phyloP scores from a whole-genome alignment of 2,888 invertebrate species.

The Ecliptopera silaceata region DNA sequence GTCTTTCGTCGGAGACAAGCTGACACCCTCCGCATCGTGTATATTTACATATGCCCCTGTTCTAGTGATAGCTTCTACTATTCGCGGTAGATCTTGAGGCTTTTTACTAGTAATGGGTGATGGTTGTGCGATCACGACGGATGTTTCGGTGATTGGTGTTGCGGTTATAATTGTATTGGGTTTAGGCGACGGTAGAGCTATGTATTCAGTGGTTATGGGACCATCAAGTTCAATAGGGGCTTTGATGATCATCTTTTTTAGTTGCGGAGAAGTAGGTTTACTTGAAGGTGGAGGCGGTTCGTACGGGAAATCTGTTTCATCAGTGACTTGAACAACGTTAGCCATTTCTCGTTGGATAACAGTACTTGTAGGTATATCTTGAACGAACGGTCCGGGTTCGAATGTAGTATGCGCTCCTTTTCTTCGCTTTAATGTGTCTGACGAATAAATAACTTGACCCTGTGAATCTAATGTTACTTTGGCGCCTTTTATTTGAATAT shows the following conservation, averaged over 20 bases:
- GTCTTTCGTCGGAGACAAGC: slow-evolving; percentile 84
- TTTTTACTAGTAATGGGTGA: slow-evolving; percentile 56
- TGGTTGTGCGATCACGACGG: slow-evolving; percentile 50
- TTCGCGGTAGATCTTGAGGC: slow-evolving; percentile 65
- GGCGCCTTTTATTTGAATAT: slow-evolving; percentile 85
- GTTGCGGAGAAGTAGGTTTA: slow-evolving; percentile 85
- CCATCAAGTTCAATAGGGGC: slow-evolving; percentile 77
- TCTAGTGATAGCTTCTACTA: slow-evolving; percentile 76
- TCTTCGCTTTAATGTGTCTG: slow-evolving; percentile 90
- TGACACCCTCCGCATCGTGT: slow-evolving; percentile 85
- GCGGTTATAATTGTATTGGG: slow-evolving; percentile 86
- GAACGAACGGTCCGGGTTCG: slow-evolving; percentile 93
- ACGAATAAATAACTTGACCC: slow-evolving; percentile 94
- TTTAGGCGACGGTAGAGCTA: slow-evolving; percentile 81
- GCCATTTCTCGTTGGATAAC: slow-evolving; percentile 70
- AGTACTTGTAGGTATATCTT: slow-evolving; percentile 80
- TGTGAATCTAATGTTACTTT: slow-evolving; percentile 92
- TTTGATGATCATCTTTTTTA: slow-evolving; percentile 85
- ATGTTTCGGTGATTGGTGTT: slow-evolving; percentile 66
- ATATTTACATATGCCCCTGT: slow-evolving; percentile 88
- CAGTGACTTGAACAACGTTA: slow-evolving; percentile 65
- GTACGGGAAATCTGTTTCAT: slow-evolving; percentile 76
- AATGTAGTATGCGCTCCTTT: slow-evolving; percentile 93
- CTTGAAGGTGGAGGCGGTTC: slow-evolving; percentile 66
- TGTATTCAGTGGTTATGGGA: slow-evolving; percentile 79